Evolutionary conservation across 2,797 vertebrate species (phyloP).

Genomic region (Manis crassicaudata): DNA sequence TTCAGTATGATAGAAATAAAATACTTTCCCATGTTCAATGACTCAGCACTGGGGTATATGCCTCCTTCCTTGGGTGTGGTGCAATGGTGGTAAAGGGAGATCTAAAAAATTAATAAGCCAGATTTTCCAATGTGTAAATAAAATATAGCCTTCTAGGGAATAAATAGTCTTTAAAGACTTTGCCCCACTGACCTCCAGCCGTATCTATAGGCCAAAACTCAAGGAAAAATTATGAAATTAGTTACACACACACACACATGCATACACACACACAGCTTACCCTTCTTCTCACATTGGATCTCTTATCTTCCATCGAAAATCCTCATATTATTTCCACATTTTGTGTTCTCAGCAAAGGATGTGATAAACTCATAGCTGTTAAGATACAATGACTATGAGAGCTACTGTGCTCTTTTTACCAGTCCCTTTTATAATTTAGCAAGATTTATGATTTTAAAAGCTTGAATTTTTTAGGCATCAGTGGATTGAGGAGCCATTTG

Average conservation of each 20-base stretch:
- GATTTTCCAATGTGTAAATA: background rate
- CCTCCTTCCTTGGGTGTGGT: background rate
- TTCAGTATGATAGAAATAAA: background rate
- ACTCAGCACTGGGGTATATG: background rate
- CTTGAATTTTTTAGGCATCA: conserved; percentile 23
- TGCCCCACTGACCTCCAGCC: background rate
- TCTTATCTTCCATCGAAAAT: background rate
- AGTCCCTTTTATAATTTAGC: background rate
- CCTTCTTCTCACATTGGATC: background rate
- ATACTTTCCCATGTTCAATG: background rate
- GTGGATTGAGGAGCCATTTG: background rate
- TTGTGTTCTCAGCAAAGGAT: background rate
- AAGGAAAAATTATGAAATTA: background rate
- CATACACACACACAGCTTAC: background rate
- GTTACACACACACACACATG: background rate
- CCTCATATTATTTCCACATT: background rate
- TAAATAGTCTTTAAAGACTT: background rate
- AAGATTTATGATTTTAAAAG: background rate
- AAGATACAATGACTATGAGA: background rate
- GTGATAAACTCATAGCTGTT: background rate
- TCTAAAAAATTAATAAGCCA: background rate
- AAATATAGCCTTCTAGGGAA: background rate
- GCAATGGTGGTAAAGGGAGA: background rate
- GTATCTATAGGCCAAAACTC: conserved; percentile 12
- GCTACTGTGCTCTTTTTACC: background rate